Base-by-base conservation (phyloP, 2,797 vertebrate genomes). In the Sciaenops ocellatus region DNA sequence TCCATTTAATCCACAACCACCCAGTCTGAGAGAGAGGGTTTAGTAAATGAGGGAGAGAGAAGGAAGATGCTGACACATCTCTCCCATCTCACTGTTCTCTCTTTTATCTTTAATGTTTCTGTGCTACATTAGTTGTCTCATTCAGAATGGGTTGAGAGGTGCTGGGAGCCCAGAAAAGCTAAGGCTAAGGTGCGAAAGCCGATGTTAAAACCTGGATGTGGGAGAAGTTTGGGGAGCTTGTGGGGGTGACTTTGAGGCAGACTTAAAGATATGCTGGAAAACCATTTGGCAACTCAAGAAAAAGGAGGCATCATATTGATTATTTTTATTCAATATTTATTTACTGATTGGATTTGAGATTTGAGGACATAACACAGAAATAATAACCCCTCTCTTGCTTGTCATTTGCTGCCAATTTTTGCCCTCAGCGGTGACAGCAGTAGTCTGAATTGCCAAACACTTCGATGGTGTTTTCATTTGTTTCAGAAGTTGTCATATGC, bases 1-100 rank as follows among this genome's bases (percentile, higher is more conserved):
- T 92, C 68, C 46, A 76, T 87, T 89, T 91, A 91, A 92, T 94
- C 87, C 85, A 66, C 82, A 90, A 69, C 73, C 56, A 26, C 75
- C 78, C 56, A 76, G 85, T 93, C 78, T 82, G 73, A 66, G 66
- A 83, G 65, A 72, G 54, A 9, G 5, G 57, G 41, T 70, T 74
- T 67, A 52, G 76, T 63, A 69, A 67, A 78, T 59, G 76, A 83
- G 69, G 57, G 52, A 54, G 55, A 52, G 78, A 60, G 68, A 68
- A 47, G 52, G 30, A 50, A 46, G 60, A 78, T 26, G 51, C 56
- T 78, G 67, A 77, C 62, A 82, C 70, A 76, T 82, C 34, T 64
- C 15, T 24, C 51, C 60, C 15, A 47, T 73, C 59, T 44, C 24
- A 62, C 67, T 60, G 20, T 57, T 79, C 47, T 71, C 24, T 47